Evolutionary conservation across 2,113 vertebrate species (phyloP).

Genomic region (Cyprinodon brontotheroides): DNA sequence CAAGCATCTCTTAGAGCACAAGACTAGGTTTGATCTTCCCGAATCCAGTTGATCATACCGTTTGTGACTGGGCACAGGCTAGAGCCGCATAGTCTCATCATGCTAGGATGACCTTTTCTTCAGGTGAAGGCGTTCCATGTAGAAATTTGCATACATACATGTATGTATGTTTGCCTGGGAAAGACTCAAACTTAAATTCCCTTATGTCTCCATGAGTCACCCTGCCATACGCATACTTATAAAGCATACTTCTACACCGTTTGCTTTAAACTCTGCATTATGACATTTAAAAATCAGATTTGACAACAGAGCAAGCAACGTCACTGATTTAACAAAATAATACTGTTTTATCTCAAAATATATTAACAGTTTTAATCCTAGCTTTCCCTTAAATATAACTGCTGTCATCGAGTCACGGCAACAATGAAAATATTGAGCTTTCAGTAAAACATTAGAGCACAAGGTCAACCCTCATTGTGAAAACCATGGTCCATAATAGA

Average conservation of each 20-base stretch:
- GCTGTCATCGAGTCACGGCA: conserved; percentile 75
- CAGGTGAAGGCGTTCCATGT: conserved; percentile 48
- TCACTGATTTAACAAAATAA: conserved; percentile 84
- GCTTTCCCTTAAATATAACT: conserved; percentile 77
- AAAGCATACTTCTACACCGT: conserved; percentile 82
- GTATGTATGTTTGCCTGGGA: conserved; percentile 44
- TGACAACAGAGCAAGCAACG: conserved; percentile 84
- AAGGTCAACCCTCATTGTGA: conserved; percentile 68
- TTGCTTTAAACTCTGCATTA: conserved; percentile 79
- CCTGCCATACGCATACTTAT: conserved; percentile 79
- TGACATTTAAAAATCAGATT: conserved; percentile 74
- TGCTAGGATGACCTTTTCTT: conserved; percentile 43
- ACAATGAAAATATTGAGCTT: conserved; percentile 81
- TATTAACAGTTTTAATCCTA: conserved; percentile 76
- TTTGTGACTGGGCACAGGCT: conserved; percentile 39
- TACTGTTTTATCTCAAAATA: conserved; percentile 84
- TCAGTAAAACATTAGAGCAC: conserved; percentile 77
- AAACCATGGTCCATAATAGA: conserved; percentile 77
- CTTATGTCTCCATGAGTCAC: conserved; percentile 48
- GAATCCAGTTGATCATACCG: conserved; percentile 48
- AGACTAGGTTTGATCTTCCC: conserved; percentile 44
- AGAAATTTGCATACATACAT: conserved; percentile 70
- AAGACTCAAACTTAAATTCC: conserved; percentile 31
- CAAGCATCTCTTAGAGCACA: conserved; percentile 44
- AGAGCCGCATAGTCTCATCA: conserved; percentile 49